Conservation (phyloP, 2,797 vertebrate species). For the Echiichthys vipera region DNA sequence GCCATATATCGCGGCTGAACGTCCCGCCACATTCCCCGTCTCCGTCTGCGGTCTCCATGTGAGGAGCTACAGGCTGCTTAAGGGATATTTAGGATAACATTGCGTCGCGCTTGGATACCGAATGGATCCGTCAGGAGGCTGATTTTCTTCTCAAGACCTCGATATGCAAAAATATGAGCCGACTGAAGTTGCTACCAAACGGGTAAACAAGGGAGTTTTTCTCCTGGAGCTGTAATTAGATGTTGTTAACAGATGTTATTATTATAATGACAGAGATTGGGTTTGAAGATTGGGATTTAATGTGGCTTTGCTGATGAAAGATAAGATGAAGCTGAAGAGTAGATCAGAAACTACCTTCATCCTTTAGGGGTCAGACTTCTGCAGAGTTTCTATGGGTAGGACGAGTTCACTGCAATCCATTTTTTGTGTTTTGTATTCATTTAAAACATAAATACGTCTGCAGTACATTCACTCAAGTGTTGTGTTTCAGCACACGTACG, state of each 20-base stretch:
- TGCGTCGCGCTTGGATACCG: background rate
- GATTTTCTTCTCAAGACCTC: no score
- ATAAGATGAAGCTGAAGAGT: conserved; percentile 3
- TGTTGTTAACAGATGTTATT: conserved; percentile 37
- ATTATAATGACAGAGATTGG: conserved; percentile 42
- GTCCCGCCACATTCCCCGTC: conserved; percentile 38
- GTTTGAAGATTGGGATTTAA: background rate
- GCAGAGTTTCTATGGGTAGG: background rate
- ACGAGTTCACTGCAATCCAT: no score
- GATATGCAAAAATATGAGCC: background rate
- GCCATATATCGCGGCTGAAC: conserved; percentile 33
- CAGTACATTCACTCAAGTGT: background rate
- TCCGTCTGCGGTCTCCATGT: conserved; percentile 47
- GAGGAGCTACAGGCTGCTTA: conserved; percentile 10
- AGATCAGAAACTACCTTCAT: background rate
- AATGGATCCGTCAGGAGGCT: no score
- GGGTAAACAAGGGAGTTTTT: no score
- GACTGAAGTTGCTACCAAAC: no score
- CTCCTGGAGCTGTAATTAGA: conserved; percentile 29
- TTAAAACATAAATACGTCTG: background rate
- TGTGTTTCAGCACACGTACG: background rate
- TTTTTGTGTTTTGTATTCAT: no score
- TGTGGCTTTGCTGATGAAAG: conserved; percentile 16
- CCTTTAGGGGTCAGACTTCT: background rate
- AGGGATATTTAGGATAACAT: background rate